Conservation (phyloP, 2,888 invertebrate genomes). For the Hirtodrosophila cameraria region DNA sequence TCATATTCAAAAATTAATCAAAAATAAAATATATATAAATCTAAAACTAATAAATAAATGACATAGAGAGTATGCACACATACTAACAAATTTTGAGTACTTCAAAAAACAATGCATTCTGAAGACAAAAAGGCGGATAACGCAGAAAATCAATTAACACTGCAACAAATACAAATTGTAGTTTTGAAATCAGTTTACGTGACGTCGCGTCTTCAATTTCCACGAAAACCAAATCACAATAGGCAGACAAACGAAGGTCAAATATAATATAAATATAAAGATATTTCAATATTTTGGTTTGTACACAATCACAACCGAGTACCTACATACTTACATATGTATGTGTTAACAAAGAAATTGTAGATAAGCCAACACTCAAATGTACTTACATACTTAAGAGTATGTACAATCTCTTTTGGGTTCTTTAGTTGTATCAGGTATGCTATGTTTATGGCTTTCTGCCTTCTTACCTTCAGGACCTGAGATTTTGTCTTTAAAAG, state of each 20-base stretch:
- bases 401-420: conserved; percentile 1
- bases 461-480: neutral
- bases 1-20: too few relatives aligned
- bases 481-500: conserved; percentile 28
- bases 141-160: too few relatives aligned
- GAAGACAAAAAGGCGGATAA: too few relatives aligned
- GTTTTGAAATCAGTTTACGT: too few relatives aligned
- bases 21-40: too few relatives aligned
- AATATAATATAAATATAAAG: neutral
- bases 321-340: neutral
- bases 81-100: too few relatives aligned
- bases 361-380: conserved; percentile 4
- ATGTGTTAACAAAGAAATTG: conserved; percentile 5
- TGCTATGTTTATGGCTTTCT: conserved; percentile 1
- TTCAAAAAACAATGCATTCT: too few relatives aligned
- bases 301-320: neutral
- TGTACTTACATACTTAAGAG: too few relatives aligned
- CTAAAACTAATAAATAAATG: too few relatives aligned
- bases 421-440: conserved; percentile 5
- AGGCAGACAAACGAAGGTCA: neutral
- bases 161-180: neutral
- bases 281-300: neutral
- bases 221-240: neutral
- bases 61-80: too few relatives aligned
- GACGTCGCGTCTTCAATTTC: neutral